phyloP scores from a whole-genome alignment of 1,140 invertebrate genomes.

The Thalassaphorura encarpata region DNA sequence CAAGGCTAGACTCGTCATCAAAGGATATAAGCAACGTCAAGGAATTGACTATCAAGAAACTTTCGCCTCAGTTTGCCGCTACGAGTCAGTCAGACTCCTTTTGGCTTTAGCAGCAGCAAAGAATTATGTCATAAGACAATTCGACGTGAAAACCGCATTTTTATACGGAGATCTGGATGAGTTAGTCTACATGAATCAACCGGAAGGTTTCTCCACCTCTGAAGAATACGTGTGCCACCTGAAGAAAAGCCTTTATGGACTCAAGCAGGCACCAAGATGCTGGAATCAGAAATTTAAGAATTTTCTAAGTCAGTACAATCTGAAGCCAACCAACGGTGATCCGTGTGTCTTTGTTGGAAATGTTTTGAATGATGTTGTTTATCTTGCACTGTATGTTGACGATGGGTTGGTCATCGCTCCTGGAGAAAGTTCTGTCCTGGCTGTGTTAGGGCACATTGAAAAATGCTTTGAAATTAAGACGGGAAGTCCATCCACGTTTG shows the following conservation, averaged over 20 bases:
- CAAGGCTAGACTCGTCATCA: constrained; percentile 39
- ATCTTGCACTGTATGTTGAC: constrained; percentile 42
- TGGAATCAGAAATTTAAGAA: constrained; percentile 37
- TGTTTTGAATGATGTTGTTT: constrained; percentile 24
- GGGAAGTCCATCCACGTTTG: constrained; percentile 17
- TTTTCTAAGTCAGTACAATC: constrained; percentile 30
- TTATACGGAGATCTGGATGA: constrained; percentile 36
- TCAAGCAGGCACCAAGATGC: constrained; percentile 39
- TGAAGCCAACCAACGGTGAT: constrained; percentile 35
- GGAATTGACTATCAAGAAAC: constrained; percentile 40
- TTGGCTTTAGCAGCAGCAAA: constrained; percentile 31
- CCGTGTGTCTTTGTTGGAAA: constrained; percentile 36
- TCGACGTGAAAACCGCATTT: constrained; percentile 39
- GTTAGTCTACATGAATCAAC: constrained; percentile 35
- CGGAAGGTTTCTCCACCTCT: constrained; percentile 13
- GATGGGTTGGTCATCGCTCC: constrained; percentile 37
- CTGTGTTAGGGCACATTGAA: constrained; percentile 20
- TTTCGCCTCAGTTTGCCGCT: constrained; percentile 37
- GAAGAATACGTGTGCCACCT: constrained; percentile 29
- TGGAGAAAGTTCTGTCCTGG: constrained; percentile 19
- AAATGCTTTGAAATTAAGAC: constrained; percentile 31
- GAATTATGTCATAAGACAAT: constrained; percentile 32
- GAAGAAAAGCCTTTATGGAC: constrained; percentile 38
- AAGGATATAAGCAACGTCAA: constrained; percentile 38
- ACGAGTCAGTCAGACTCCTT: constrained; percentile 35